phyloP scores from a whole-genome alignment of 1,140 invertebrate species.

The Grapholita molesta region DNA sequence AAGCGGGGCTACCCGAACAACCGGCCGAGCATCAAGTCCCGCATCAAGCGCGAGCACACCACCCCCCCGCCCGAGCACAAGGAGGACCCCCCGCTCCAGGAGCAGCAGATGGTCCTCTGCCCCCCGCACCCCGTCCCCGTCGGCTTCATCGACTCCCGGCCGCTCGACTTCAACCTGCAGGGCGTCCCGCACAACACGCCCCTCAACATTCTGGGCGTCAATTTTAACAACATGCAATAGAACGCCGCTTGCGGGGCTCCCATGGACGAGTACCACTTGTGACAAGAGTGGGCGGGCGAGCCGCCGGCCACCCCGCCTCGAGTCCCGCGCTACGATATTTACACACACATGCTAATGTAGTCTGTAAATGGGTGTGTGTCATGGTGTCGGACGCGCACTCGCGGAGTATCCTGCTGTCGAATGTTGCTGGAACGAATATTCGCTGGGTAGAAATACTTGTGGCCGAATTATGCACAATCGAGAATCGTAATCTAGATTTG shows the following conservation, averaged over 20 bases:
- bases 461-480: no score
- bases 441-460: no score
- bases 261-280: constrained; percentile 48
- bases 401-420: no score
- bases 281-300: constrained; percentile 54
- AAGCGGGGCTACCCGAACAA: constrained; percentile 89
- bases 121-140: constrained; percentile 74
- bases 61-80: constrained; percentile 73
- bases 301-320: constrained; percentile 26
- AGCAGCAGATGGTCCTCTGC: constrained; percentile 66
- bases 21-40: constrained; percentile 84
- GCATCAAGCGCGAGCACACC: constrained; percentile 82
- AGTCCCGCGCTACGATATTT: constrained; percentile 42
- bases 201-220: constrained; percentile 85
- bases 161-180: constrained; percentile 79
- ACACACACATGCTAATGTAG: constrained; percentile 50
- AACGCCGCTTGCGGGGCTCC: constrained; percentile 67
- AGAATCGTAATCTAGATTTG: no score
- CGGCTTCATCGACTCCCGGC: constrained; percentile 80
- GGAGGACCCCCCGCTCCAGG: constrained; percentile 62
- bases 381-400: no score
- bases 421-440: no score
- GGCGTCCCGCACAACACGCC: constrained; percentile 74
- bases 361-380: no score
- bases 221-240: constrained; percentile 85